A percentile compares a stretch with the other conserved stretches of the same genome.
Evolutionary conservation across 2,888 invertebrate genomes (phyloP).

Genomic region (Dryococelus australis): DNA sequence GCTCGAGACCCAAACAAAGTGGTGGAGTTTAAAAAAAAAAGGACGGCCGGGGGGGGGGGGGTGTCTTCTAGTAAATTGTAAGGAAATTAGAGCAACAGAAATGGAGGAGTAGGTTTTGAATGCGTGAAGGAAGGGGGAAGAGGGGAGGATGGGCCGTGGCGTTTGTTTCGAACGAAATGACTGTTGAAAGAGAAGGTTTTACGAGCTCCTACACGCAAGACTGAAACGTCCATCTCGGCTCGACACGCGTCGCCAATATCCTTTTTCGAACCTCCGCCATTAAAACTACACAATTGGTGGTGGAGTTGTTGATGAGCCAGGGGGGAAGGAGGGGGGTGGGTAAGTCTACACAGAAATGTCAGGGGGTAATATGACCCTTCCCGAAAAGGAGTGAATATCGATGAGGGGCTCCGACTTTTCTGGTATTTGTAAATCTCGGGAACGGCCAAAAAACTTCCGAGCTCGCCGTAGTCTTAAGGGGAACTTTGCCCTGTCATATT

Average conservation of each 20-base stretch:
- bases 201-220: background rate
- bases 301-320: too few relatives aligned
- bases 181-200: conserved; percentile 18
- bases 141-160: background rate
- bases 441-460: background rate
- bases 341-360: too few relatives aligned
- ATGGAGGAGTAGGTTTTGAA: background rate
- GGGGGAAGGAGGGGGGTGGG: too few relatives aligned
- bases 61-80: background rate
- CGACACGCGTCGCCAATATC: conserved; percentile 7
- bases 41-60: too few relatives aligned
- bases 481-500: too few relatives aligned
- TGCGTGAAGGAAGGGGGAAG: too few relatives aligned
- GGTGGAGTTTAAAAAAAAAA: background rate
- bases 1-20: background rate
- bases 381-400: background rate
- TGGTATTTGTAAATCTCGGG: background rate
- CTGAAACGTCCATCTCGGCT: background rate
- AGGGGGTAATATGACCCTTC: background rate
- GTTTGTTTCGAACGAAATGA: background rate
- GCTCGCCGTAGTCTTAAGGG: too few relatives aligned
- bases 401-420: background rate
- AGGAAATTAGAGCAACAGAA: background rate
- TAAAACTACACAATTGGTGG: background rate
- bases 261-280: background rate